Evolutionary conservation across 92 coral and sea anemone species (phyloP), one percentile per base, ranked within the genome.

Genomic region (Epizoanthus fatuus): DNA sequence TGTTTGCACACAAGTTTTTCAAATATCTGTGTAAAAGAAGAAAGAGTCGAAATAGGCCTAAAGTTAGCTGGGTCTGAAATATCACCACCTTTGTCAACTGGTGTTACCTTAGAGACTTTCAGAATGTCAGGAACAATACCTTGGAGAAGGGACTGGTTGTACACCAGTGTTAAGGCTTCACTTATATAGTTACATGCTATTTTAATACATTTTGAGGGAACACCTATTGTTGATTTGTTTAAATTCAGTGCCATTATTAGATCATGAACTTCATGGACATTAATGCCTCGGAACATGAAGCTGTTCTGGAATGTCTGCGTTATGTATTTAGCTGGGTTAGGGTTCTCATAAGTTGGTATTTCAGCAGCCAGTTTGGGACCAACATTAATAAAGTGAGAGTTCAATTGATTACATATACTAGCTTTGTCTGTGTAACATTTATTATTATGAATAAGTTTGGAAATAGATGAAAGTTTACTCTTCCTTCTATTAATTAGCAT

Each of bases 11-110:
- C 83, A 16, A 81, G 67, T 49, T 88, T 74, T 74, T 88, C 88
- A 64, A 83, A 75, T 7, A 75, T 44, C 40, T 74, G 88, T 12
- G 88, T 49, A 40, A 82, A 75, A 2, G 60, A 20, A 1, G 88
- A 83, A 3, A 89, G 75, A 32, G 75, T 78, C 42, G 92, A 84
- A 65, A 84, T 84, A 63, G 92, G 92, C 7, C 86, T 88, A 69
- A 22, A 88, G 79, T 88, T 88, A 13, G 79, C 49, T 38, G 92
- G 84, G 35, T 88, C 80, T 25, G 84, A 72, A 20, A n/a, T 76
- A 12, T 84, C 92, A 0, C 88, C 92, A n/a, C 92, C 85, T 79
- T 89, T 84, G 63, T 89, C 86, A 10, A 89, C 82, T 35, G 86
- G 86, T 17, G 85, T 65, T 12, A 89, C 71, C 66, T 76, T 89